Conservation (phyloP, 2,888 invertebrate genomes). For the Eupelmus urozonus region DNA sequence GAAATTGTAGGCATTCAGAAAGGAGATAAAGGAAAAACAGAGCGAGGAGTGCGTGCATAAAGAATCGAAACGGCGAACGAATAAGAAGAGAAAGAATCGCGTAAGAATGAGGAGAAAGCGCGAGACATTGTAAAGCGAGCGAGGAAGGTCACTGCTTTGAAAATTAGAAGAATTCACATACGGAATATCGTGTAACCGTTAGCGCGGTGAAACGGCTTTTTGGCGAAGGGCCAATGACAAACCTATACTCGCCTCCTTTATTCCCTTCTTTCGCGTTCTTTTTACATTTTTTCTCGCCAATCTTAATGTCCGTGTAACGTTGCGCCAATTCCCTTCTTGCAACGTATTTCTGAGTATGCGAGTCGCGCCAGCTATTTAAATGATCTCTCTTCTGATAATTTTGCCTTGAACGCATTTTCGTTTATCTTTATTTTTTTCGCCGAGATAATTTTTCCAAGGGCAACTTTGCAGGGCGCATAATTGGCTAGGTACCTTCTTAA, state of each 20-base stretch:
- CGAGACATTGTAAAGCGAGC: background rate
- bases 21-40: background rate
- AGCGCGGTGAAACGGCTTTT: slow-evolving; percentile 27
- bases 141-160: slow-evolving; percentile 36
- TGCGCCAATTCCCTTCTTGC: slow-evolving; percentile 26
- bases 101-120: background rate
- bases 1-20: too few species aligned
- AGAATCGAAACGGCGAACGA: background rate
- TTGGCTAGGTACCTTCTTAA: too few species aligned
- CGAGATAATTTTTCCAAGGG: too few species aligned
- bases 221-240: slow-evolving; percentile 37
- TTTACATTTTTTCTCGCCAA: background rate
- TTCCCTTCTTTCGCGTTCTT: background rate
- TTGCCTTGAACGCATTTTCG: background rate
- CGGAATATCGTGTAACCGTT: slow-evolving; percentile 32
- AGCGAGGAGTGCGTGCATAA: background rate
- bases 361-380: background rate
- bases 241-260: slow-evolving; percentile 28
- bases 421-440: background rate
- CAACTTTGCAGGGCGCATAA: too few species aligned
- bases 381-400: background rate
- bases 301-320: slow-evolving; percentile 16
- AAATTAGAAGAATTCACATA: slow-evolving; percentile 52
- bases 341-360: background rate
- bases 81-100: too few species aligned